phyloP scores from a whole-genome alignment of 2,888 invertebrate genomes.

The Hyposoter dolosus region DNA sequence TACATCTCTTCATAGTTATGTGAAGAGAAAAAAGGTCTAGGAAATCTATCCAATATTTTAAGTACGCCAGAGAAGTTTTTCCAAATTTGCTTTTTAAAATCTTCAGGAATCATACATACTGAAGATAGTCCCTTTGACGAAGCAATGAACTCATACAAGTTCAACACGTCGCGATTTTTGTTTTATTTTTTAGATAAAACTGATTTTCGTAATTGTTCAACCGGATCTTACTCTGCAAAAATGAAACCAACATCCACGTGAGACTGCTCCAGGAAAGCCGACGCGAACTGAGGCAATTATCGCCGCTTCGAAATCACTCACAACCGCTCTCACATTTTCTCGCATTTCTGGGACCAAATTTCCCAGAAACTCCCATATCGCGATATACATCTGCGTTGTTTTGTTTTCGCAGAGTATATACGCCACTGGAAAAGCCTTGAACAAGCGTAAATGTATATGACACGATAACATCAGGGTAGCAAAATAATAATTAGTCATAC shows the following conservation, averaged over 20 bases:
- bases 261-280: conserved; percentile 14
- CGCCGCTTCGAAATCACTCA: conserved; percentile 28
- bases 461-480: neutral
- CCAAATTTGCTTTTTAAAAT: neutral
- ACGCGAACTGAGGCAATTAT: conserved; percentile 27
- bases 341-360: conserved; percentile 23
- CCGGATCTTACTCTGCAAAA: conserved; percentile 18
- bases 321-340: conserved; percentile 1
- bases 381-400: conserved; percentile 31
- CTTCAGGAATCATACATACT: neutral
- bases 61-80: neutral
- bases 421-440: conserved; percentile 35
- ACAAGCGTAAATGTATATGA: conserved; percentile 6
- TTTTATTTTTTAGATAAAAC: neutral
- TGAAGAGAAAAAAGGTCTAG: neutral
- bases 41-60: neutral
- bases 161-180: neutral
- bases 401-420: conserved; percentile 24
- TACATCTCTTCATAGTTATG: neutral
- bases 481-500: too few species aligned
- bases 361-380: conserved; percentile 39
- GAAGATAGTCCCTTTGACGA: neutral
- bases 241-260: conserved; percentile 34
- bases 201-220: conserved; percentile 3
- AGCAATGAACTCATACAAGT: neutral